Evolutionary conservation across 2,888 invertebrate species (phyloP).

Genomic region (Drepana falcataria): DNA sequence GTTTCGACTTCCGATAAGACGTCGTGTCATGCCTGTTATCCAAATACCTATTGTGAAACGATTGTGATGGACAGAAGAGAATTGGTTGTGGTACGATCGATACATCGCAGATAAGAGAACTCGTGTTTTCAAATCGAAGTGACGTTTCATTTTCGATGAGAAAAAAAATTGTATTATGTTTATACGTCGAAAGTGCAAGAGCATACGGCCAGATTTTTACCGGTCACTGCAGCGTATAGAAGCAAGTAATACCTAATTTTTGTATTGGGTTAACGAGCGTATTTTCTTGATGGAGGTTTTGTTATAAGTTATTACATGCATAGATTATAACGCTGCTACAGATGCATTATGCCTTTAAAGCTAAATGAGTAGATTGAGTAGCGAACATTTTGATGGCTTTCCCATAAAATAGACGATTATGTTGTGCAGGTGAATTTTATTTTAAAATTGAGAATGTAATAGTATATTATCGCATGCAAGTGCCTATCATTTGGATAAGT

Average conservation of each 20-base stretch:
- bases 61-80: slow-evolving; percentile 26
- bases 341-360: too few species aligned
- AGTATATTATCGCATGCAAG: slow-evolving; percentile 36
- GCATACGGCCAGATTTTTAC: too few species aligned
- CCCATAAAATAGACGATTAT: slow-evolving; percentile 6
- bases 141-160: slow-evolving; percentile 7
- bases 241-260: too few species aligned
- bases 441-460: slow-evolving; percentile 24
- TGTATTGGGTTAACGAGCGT: too few species aligned
- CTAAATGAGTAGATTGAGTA: too few species aligned
- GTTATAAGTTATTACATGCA: too few species aligned
- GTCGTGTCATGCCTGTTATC: slow-evolving; percentile 15
- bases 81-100: not conserved
- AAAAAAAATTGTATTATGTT: too few species aligned
- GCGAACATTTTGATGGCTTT: slow-evolving; percentile 8
- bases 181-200: too few species aligned
- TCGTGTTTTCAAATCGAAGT: slow-evolving; percentile 17
- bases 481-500: slow-evolving; percentile 40
- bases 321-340: too few species aligned
- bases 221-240: too few species aligned
- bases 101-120: slow-evolving; percentile 22
- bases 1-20: not conserved
- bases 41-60: slow-evolving; percentile 20
- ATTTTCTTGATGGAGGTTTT: too few species aligned
- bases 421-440: slow-evolving; percentile 20